Evolutionary conservation across 2,797 vertebrate species (phyloP).

Genomic region (Otolemur crassicaudatus): DNA sequence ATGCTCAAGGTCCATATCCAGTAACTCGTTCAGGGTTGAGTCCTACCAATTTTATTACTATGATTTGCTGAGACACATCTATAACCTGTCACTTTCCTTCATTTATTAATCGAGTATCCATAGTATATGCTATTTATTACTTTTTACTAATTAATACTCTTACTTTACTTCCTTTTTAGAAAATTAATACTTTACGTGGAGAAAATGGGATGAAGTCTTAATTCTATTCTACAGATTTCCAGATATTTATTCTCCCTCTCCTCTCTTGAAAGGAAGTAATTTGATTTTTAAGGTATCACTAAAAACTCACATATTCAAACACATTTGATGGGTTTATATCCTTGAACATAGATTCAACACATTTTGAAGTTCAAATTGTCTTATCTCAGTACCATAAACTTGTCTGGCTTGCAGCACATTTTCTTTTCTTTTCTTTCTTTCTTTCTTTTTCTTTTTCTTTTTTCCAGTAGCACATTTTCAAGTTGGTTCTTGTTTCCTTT

Average conservation of each 20-base stretch:
- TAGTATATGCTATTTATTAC: neutral
- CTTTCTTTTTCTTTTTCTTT: too few species aligned
- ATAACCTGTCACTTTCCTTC: neutral
- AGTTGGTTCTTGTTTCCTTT: neutral
- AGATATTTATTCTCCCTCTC: neutral
- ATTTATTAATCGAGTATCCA: neutral
- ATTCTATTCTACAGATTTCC: neutral
- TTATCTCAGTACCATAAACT: neutral
- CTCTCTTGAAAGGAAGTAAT: neutral
- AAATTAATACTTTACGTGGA: neutral
- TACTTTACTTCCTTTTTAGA: neutral
- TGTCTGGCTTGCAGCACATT: neutral
- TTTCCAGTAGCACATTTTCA: neutral
- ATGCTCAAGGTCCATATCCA: neutral
- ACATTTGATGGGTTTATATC: neutral
- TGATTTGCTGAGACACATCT: neutral
- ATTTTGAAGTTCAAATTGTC: neutral
- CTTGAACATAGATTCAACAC: neutral
- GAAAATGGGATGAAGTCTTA: neutral
- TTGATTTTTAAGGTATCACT: neutral
- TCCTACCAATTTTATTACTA: neutral
- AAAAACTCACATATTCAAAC: neutral
- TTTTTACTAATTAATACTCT: neutral
- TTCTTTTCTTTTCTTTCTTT: neutral
- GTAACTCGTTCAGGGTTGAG: neutral